Evolutionary conservation across 30 jellyfish, hydroid and myxozoan genomes (phyloP).

Genomic region (Hydractinia echinata): DNA sequence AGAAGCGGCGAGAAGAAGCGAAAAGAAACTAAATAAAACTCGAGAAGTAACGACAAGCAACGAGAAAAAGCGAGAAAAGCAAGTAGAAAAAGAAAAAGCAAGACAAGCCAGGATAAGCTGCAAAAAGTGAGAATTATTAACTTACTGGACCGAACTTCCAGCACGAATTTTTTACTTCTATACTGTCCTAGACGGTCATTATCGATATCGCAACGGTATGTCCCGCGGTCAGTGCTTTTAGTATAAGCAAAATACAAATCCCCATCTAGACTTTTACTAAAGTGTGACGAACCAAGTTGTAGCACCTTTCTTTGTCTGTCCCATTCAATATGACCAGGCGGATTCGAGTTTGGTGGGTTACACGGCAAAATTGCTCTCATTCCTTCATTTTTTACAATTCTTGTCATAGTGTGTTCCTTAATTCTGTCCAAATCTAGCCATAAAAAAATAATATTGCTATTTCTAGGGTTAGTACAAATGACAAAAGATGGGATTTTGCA

Average conservation of each 20-base stretch:
- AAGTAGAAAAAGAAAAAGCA: no score
- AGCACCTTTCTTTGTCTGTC: slow-evolving; percentile 31
- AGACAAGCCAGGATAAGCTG: no score
- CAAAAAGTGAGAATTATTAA: neutral
- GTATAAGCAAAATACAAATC: slow-evolving; percentile 85
- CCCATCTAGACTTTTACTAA: slow-evolving; percentile 71
- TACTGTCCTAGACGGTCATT: slow-evolving; percentile 54
- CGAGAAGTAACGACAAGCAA: neutral
- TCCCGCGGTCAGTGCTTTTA: slow-evolving; percentile 61
- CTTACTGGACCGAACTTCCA: slow-evolving; percentile 76
- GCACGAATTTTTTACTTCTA: slow-evolving; percentile 68
- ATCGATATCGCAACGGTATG: slow-evolving; percentile 74
- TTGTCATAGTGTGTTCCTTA: no score
- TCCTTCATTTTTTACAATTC: slow-evolving; percentile 47
- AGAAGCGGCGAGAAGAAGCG: no score
- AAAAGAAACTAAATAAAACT: no score
- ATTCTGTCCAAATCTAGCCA: no score
- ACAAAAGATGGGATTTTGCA: no score
- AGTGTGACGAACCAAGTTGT: slow-evolving; percentile 56
- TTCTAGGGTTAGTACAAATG: no score
- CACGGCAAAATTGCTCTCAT: slow-evolving; percentile 67
- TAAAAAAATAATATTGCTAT: no score
- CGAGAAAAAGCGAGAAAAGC: neutral
- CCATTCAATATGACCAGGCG: slow-evolving; percentile 87
- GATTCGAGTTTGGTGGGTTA: slow-evolving; percentile 95